Evolutionary conservation across 2,113 vertebrate species (phyloP).

Genomic region (Xenotilapia caudafasciata): DNA sequence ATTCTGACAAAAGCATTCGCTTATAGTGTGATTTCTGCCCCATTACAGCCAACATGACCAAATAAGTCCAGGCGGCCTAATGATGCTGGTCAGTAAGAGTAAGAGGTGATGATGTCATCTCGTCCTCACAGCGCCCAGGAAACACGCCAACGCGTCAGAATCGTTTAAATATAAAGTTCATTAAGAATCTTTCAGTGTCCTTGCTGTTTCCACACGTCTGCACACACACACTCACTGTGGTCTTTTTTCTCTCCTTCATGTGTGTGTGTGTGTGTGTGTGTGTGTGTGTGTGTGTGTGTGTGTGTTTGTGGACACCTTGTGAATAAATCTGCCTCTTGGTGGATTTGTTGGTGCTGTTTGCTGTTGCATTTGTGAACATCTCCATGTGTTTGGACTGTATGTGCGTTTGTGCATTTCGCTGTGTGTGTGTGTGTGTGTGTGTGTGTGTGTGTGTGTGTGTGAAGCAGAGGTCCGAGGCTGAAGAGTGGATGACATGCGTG

Average conservation of each 20-base stretch:
- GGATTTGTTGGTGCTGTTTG: not conserved
- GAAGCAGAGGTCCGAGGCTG: conserved; percentile 65
- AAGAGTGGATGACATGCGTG: conserved; percentile 75
- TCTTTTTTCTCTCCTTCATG: conserved; percentile 4
- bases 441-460: conserved; percentile 20
- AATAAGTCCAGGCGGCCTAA: not conserved
- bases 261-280: not conserved
- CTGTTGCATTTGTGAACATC: not conserved
- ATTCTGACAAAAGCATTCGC: not conserved
- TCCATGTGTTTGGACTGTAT: not conserved
- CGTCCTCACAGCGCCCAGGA: not conserved
- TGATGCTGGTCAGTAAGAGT: not conserved
- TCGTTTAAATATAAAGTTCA: not conserved
- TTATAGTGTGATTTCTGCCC: not conserved
- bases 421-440: not conserved
- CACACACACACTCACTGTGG: not conserved
- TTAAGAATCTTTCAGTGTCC: not conserved
- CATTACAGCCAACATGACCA: not conserved
- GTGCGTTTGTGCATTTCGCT: not conserved
- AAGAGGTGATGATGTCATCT: not conserved
- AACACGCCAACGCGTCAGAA: not conserved
- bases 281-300: rapidly evolving
- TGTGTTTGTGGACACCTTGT: not conserved
- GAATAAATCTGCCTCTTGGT: not conserved
- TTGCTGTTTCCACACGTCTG: not conserved